These are phyloP conservation scores for Ephydatia muelleri DNA, from an alignment of 37 sponge, comb jelly and placozoan genomes.

Conservation along the genomic window DNA sequence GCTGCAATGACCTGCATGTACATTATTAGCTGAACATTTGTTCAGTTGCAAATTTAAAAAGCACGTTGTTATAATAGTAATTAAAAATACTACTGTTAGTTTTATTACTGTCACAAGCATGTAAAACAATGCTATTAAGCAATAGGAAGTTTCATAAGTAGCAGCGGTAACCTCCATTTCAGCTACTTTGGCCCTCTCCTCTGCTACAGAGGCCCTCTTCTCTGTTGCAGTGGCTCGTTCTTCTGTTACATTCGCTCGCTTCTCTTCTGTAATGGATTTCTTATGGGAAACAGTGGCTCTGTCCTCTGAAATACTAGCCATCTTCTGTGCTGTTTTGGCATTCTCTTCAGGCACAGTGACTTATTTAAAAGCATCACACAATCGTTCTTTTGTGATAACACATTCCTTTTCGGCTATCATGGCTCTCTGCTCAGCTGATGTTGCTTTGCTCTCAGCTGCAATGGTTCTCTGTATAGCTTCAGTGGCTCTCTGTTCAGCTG, in stretches of 20 bases:
- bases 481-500: no score
- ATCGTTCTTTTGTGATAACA: no score
- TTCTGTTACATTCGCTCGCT: not conserved
- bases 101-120: slow-evolving; percentile 76
- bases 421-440: no score
- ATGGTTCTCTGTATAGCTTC: no score
- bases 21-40: not conserved
- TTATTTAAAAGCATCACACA: no score
- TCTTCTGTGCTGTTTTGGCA: no score
- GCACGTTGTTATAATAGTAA: not conserved
- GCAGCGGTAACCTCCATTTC: not conserved
- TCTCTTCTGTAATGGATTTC: no score
- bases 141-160: slow-evolving; percentile 6
- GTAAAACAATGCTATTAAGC: not conserved
- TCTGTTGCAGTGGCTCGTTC: not conserved
- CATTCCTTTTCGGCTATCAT: no score
- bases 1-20: slow-evolving; percentile 32
- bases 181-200: not conserved
- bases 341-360: no score
- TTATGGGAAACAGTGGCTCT: no score
- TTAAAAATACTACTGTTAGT: slow-evolving; percentile 2
- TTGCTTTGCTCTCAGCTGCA: no score
- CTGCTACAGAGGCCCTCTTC: not conserved
- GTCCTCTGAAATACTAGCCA: no score
- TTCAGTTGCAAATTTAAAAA: not conserved